Evolutionary conservation across 2,888 invertebrate species (phyloP).

Genomic region (Lagria hirta): DNA sequence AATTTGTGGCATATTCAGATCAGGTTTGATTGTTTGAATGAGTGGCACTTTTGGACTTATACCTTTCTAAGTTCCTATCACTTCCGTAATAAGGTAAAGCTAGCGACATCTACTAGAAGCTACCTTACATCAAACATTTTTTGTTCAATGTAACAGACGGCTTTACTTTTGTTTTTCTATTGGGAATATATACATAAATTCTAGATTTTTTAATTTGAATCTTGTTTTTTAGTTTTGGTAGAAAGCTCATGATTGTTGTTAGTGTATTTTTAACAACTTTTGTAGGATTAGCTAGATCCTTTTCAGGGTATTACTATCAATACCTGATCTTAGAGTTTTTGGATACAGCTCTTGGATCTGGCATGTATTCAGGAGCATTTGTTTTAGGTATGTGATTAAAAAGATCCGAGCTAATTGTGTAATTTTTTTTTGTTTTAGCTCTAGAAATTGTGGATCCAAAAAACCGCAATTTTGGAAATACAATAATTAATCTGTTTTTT

Average conservation of each 20-base stretch:
- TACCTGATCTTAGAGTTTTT: slow-evolving; percentile 68
- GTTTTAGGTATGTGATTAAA: slow-evolving; percentile 52
- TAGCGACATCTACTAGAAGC: no score
- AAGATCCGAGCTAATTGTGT: neutral
- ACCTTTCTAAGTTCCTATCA: no score
- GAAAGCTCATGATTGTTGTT: slow-evolving; percentile 59
- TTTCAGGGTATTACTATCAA: slow-evolving; percentile 66
- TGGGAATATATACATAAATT: no score
- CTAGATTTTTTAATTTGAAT: no score
- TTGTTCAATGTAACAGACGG: no score
- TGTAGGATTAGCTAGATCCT: slow-evolving; percentile 67
- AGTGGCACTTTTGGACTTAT: no score
- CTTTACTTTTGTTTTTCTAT: no score
- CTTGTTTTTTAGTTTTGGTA: slow-evolving; percentile 60
- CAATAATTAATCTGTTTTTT: slow-evolving; percentile 66
- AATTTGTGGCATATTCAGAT: no score
- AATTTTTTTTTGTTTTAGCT: slow-evolving; percentile 52
- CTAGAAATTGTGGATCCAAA: slow-evolving; percentile 72
- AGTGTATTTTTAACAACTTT: slow-evolving; percentile 62
- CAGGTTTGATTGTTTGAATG: no score
- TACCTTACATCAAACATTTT: no score
- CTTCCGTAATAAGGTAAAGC: no score
- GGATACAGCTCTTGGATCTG: slow-evolving; percentile 67
- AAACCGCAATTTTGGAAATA: slow-evolving; percentile 67
- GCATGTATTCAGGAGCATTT: slow-evolving; percentile 69